A percentile compares a stretch with the other conserved stretches of the same genome.
Conservation (phyloP, 2,888 invertebrate genomes). For the Clitarchus hookeri region DNA sequence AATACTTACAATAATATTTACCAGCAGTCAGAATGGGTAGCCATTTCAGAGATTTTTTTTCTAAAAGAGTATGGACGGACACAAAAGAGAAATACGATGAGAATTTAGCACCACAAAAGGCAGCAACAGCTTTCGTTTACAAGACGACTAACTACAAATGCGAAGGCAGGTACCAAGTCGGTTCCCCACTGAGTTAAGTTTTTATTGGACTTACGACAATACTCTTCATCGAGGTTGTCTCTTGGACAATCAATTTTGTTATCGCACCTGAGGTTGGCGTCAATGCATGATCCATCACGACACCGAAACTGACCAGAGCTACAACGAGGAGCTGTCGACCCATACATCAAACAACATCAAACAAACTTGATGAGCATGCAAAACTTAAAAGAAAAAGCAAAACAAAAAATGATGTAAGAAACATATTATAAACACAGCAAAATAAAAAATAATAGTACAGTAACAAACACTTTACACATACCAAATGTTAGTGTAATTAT, state of each 20-base stretch:
- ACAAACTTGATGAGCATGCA: neutral
- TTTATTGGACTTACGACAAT: constrained; percentile 70
- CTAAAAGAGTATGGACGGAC: constrained; percentile 14
- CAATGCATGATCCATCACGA: constrained; percentile 53
- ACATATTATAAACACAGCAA: neutral
- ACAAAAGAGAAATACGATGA: neutral
- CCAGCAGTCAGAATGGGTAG: neutral
- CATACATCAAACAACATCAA: constrained; percentile 20
- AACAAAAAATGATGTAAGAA: neutral
- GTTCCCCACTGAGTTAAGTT: neutral
- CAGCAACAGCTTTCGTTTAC: neutral
- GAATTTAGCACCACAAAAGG: neutral
- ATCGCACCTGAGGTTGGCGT: constrained; percentile 62
- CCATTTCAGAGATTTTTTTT: neutral
- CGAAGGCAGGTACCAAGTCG: neutral
- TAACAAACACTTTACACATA: neutral
- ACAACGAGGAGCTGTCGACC: constrained; percentile 20
- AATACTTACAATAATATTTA: neutral
- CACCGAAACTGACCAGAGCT: constrained; percentile 52
- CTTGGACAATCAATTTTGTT: constrained; percentile 70
- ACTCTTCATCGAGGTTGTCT: constrained; percentile 71
- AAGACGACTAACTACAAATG: neutral
- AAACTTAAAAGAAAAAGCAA: neutral
- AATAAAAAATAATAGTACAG: neutral
- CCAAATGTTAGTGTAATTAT: neutral